Evolutionary conservation across 2,888 invertebrate genomes (phyloP).

Genomic region (Pediacus dermestoides): DNA sequence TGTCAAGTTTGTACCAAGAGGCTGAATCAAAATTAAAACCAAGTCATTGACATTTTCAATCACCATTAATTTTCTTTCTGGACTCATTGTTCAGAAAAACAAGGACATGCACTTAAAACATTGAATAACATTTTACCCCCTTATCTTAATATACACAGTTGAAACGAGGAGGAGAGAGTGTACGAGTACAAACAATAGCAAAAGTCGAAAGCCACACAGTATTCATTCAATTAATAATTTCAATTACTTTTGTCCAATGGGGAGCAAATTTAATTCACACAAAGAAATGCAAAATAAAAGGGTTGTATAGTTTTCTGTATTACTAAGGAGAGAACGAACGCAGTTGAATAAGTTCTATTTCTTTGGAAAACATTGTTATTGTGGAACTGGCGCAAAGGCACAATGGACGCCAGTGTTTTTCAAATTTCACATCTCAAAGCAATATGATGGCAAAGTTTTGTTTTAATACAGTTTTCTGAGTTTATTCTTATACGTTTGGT

Average conservation of each 20-base stretch:
- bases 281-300: conserved; percentile 38
- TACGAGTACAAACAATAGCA: conserved; percentile 37
- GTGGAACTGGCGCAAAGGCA: conserved; percentile 31
- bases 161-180: too few relatives aligned
- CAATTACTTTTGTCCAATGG: conserved; percentile 45
- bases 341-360: conserved; percentile 37
- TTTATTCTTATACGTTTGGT: too few relatives aligned
- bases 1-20: too few relatives aligned
- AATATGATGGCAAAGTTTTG: too few relatives aligned
- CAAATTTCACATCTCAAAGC: too few relatives aligned
- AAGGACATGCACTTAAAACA: conserved; percentile 1
- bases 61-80: conserved; percentile 1
- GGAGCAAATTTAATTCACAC: conserved; percentile 43
- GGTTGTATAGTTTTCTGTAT: conserved; percentile 39
- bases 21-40: too few relatives aligned
- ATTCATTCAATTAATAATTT: conserved; percentile 49
- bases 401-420: conserved; percentile 39
- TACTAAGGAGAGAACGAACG: too few relatives aligned
- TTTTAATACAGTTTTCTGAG: too few relatives aligned
- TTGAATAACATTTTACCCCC: conserved; percentile 39
- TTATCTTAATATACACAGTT: conserved; percentile 38
- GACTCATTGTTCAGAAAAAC: neutral
- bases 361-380: conserved; percentile 42
- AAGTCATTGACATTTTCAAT: conserved; percentile 2
- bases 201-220: conserved; percentile 47